Evolutionary conservation across 2,113 vertebrate species (phyloP).

Genomic region (Pantherophis guttatus): DNA sequence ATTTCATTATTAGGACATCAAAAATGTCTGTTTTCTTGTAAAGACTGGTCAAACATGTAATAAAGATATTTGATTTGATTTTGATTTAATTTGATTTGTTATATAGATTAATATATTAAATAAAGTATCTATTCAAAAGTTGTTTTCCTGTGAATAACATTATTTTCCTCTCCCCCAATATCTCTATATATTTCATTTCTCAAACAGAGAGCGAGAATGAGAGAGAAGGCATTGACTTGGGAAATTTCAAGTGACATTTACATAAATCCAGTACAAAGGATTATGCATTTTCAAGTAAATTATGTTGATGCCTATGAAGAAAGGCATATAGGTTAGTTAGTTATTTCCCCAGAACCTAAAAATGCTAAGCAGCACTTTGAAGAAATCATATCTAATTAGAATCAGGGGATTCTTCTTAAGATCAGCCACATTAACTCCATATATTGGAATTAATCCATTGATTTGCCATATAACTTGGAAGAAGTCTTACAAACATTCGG

Average conservation of each 20-base stretch:
- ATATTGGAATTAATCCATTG: not conserved
- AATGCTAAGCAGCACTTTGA: not conserved
- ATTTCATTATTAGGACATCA: too few relatives aligned
- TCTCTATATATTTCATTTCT: conserved; percentile 45
- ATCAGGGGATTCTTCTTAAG: not conserved
- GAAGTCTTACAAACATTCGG: not conserved
- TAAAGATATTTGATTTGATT: not conserved
- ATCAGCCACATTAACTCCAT: not conserved
- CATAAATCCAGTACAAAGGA: conserved; percentile 38
- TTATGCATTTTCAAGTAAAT: conserved; percentile 48
- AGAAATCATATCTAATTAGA: not conserved
- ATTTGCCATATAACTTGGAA: not conserved
- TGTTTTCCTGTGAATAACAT: conserved; percentile 6
- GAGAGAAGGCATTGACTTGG: conserved; percentile 11
- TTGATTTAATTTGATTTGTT: not conserved
- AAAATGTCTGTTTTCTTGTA: not conserved
- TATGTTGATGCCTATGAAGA: conserved; percentile 8
- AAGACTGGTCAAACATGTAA: not conserved
- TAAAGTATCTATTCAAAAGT: conserved; percentile 38
- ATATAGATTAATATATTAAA: conserved; percentile 25
- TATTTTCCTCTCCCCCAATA: conserved; percentile 41
- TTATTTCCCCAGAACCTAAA: not conserved
- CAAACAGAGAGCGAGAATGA: not conserved
- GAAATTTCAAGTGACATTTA: conserved; percentile 21
- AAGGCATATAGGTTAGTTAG: not conserved